Percentiles rank a stretch among this genome's conserved stretches.
Conservation (phyloP, 2,797 vertebrate genomes). For the Chrysocyon brachyurus region DNA sequence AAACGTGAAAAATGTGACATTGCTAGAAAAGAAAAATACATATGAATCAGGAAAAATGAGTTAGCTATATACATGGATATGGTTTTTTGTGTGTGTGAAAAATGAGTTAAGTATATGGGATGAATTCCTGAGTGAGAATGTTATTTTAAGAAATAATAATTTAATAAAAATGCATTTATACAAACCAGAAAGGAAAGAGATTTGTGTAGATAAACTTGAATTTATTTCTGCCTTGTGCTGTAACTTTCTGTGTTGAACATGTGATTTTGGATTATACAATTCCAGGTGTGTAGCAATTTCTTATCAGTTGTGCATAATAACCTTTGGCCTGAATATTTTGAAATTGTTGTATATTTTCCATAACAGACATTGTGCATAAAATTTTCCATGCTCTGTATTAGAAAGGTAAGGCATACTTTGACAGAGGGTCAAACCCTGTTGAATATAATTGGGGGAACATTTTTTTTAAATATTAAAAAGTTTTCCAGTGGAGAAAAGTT, state of each 20-base stretch:
- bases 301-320: slow-evolving; percentile 68
- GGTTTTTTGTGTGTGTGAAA: slow-evolving; percentile 59
- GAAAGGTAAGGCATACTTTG: not conserved
- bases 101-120: slow-evolving; percentile 50
- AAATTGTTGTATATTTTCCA: not conserved
- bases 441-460: not conserved
- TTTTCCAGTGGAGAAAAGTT: not conserved
- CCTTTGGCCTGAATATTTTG: not conserved
- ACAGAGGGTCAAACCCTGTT: not conserved
- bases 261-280: slow-evolving; percentile 65
- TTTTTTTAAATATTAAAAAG: not conserved
- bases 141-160: slow-evolving; percentile 65
- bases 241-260: slow-evolving; percentile 63
- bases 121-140: slow-evolving; percentile 57
- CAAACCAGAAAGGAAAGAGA: slow-evolving; percentile 60
- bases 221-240: slow-evolving; percentile 51
- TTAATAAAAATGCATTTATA: slow-evolving; percentile 72
- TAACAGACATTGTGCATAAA: not conserved
- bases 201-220: slow-evolving; percentile 60
- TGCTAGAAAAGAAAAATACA: slow-evolving; percentile 52
- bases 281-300: slow-evolving; percentile 14
- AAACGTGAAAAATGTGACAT: slow-evolving; percentile 36
- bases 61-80: not conserved
- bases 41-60: slow-evolving; percentile 56
- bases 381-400: not conserved